Conservation (phyloP, 2,888 invertebrate genomes). For the Nomada fucata region DNA sequence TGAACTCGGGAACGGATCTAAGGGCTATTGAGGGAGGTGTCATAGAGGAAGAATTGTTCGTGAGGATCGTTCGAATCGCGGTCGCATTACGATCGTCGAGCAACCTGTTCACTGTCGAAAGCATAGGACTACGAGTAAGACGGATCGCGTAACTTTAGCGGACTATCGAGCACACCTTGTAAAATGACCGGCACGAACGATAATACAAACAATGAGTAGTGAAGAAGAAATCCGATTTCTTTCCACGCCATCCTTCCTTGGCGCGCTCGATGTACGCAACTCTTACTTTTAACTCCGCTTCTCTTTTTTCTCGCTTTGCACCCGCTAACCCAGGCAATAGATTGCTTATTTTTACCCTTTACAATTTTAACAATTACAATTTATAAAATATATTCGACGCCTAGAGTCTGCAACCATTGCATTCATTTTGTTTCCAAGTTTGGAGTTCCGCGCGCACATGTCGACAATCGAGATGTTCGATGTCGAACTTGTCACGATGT, state of each 20-base stretch:
- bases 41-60: conserved; percentile 8
- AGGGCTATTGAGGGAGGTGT: not conserved
- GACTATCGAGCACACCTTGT: conserved; percentile 29
- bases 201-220: conserved; percentile 54
- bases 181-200: conserved; percentile 48
- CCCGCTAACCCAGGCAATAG: too few relatives aligned
- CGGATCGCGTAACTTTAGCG: not conserved
- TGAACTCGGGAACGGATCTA: conserved; percentile 31
- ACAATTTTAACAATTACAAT: too few relatives aligned
- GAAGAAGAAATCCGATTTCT: conserved; percentile 25
- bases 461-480: not conserved
- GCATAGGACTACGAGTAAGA: conserved; percentile 14
- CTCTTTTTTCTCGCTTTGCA: too few relatives aligned
- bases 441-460: too few relatives aligned
- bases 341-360: too few relatives aligned
- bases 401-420: too few relatives aligned
- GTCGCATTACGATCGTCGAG: not conserved
- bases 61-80: not conserved
- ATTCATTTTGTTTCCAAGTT: too few relatives aligned
- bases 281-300: too few relatives aligned
- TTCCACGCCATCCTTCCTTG: not conserved
- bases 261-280: too few relatives aligned
- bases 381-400: too few relatives aligned
- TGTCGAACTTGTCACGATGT: too few relatives aligned
- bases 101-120: conserved; percentile 8